Conservation (phyloP, 2,113 vertebrate genomes). For the Nothobranchius kuhntae region DNA sequence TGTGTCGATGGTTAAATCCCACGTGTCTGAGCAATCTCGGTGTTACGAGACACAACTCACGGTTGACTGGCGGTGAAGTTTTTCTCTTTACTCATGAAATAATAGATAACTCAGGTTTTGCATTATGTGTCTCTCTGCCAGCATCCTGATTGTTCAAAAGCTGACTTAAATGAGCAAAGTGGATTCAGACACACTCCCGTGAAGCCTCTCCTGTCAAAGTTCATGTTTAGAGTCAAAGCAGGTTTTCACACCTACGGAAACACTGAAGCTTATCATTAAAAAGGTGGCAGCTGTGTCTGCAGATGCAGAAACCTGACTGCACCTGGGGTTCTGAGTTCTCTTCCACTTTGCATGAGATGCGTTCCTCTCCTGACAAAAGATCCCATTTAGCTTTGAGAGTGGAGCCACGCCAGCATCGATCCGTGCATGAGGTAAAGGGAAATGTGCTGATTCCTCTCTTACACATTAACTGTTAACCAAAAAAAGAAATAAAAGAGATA, state of each 20-base stretch:
- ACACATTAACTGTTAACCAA: conserved; percentile 79
- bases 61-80: conserved; percentile 77
- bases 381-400: conserved; percentile 57
- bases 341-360: conserved; percentile 10
- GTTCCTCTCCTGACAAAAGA: conserved; percentile 65
- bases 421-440: conserved; percentile 62
- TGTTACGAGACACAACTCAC: conserved; percentile 68
- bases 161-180: conserved; percentile 44
- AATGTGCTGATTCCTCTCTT: conserved; percentile 78
- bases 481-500: conserved; percentile 78
- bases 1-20: conserved; percentile 1
- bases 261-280: conserved; percentile 9
- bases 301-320: not conserved
- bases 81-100: conserved; percentile 79
- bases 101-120: conserved; percentile 80
- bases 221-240: conserved; percentile 51
- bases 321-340: not conserved
- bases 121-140: conserved; percentile 75
- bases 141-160: conserved; percentile 55
- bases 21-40: conserved; percentile 41
- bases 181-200: conserved; percentile 26
- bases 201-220: conserved; percentile 43
- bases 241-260: conserved; percentile 10
- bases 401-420: conserved; percentile 65
- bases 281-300: conserved; percentile 2